Base-by-base conservation (phyloP, 2,888 invertebrate genomes). In the Smittia aterrima region DNA sequence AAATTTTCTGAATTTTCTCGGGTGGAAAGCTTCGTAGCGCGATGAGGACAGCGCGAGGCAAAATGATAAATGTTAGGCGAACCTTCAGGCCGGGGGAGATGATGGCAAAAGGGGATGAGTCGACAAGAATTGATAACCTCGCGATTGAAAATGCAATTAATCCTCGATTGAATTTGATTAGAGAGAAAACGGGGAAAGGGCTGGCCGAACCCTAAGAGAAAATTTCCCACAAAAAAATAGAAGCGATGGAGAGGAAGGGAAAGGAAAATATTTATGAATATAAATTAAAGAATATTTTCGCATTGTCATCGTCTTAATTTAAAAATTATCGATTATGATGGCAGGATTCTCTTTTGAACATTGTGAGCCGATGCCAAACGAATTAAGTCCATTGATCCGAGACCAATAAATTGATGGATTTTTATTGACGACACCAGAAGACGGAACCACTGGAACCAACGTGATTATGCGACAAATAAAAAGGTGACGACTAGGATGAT, bases 241-340 rank as follows among this genome's bases (percentile, higher is more conserved):
- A n/a, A n/a, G n/a, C n/a, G n/a, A n/a, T n/a, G n/a, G n/a, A n/a
- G n/a, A 32, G 9, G 32, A 32, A 1, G 16, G 64, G 25, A 16
- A 27, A 32, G 13, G 6, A 9, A 66, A 66, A 66, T 66, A 66
- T 32, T 66, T 32, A 66, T 66, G 32, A 66, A 66, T 62, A 62
- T 54, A 54, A 54, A 54, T 54, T 54, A 54, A 9, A 62, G 24
- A 62, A 62, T 32, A 67, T 67, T 67, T 64, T 24, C 70, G 70
- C 70, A 47, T 53, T 70, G 70, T 70, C 70, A 70, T 70, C 70
- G 18, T 18, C 27, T 24, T 70, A 70, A 70, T 70, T 70, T 70
- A 53, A 70, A 54, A 70, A 70, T 25, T 27, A 70, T 70, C 70
- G 70, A 70, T 70, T 70, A 67, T 67, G 25, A 16, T 47, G 11